Evolutionary conservation across 1,140 invertebrate species (phyloP), one percentile per base, ranked within the genome.

Genomic region (Manduca sexta): DNA sequence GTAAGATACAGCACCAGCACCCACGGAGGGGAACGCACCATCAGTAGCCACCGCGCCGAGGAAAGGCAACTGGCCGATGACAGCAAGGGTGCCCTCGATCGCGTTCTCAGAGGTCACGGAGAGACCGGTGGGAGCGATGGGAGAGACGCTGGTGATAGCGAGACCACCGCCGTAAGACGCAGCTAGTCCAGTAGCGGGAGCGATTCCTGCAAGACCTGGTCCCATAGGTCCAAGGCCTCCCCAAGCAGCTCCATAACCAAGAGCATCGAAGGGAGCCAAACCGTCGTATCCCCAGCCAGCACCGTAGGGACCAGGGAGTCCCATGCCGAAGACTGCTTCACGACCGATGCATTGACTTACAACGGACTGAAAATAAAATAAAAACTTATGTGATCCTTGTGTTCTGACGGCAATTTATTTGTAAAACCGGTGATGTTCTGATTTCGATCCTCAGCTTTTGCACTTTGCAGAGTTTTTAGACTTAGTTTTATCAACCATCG

Each of bases 1-100:
- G 33, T 70, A 69, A 30, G 64, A 45, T 8, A 74, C 65, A n/a
- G 60, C 52, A 35, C 68, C 72, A 38, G 56, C 42, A 16, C 72
- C 72, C 7, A 47, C 53, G 14, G 64, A 56, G 0, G 67, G 64
- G 18, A 75, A 40, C 7, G 48, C 53, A 26, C 72, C 72, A 38
- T 64, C 65, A 26, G 70, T 47, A 26, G 53, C 50, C 6, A 75
- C 64, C 3, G 43, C 43, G 21, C 43, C 43, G n/a, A 45, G 16
- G 43, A 45, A 45, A 13, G 43, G 43, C 2, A 45, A 60, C 60
- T 38, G 62, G 58, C 74, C 74, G 11, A 29, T 16, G 0, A 77
- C 64, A 5, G 43, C 31, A 0, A 77, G 11, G 5, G 46, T 49
- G 2, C 71, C 73, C 31, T 64, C 56, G 13, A 68, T 65, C 0